Evolutionary conservation across 2,113 vertebrate genomes (phyloP), one percentile per base, ranked within the genome.

Genomic region (Corythaeola cristata): DNA sequence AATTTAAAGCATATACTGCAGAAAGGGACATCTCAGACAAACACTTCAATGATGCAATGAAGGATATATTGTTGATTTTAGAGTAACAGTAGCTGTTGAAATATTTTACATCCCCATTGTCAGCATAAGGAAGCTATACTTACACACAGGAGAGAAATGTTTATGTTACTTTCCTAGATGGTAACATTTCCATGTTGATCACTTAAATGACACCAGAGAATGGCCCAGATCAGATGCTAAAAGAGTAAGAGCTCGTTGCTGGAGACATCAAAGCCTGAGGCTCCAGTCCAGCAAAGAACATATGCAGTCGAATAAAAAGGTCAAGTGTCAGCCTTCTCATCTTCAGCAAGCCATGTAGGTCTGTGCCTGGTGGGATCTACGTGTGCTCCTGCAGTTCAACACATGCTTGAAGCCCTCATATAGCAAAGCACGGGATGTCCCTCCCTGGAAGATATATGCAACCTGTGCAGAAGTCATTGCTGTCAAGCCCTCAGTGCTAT

Each of bases 211-310:
- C 30, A 44, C 17, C 32, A 75, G 63, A 18, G 60, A 76, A 76
- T 35, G 33, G 39, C 37, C 49, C 68, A 58, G 24, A 89, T 45
- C 60, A 85, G 53, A 58, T 73, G 37, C 64, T 47, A 68, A 87
- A 94, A 85, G 66, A 89, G 75, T 45, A 84, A 93, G 59, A 60
- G 26, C 62, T 88, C 35, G 18, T 44, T 91, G 23, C 13, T 73
- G n/a, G 50, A 80, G 33, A 69, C 30, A 88, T 12, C 26, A 69
- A 64, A 79, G 41, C 32, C 78, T 49, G 33, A 6, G 5, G 27
- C 30, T 78, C 22, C 33, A 56, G 66, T 20, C 49, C 27, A 85
- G 53, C 45, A 82, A 91, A 82, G 76, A 77, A 50, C 41, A 88
- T 50, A 80, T 76, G 27, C 27, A 80, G n/a, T 50, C 64, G 15